Evolutionary conservation across 2,888 invertebrate genomes (phyloP).

Genomic region (Diaperis boleti): DNA sequence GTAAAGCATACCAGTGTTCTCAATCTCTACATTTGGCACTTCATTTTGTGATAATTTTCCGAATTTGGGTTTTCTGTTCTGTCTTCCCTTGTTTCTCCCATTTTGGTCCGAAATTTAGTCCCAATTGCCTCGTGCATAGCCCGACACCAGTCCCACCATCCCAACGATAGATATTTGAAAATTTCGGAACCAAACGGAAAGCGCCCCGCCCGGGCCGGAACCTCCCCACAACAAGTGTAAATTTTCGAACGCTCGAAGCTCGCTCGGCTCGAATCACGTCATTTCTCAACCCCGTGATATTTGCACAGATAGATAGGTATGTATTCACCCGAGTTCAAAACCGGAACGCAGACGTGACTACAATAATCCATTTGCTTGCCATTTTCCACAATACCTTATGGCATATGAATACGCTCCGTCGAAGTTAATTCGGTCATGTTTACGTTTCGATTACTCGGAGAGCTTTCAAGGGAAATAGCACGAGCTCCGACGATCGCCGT

Average conservation of each 20-base stretch:
- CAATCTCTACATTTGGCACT: too few species aligned
- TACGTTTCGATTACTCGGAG: slow-evolving; percentile 13
- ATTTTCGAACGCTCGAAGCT: slow-evolving; percentile 12
- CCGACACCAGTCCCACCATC: too few species aligned
- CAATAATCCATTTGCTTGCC: slow-evolving; percentile 32
- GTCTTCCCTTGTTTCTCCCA: too few species aligned
- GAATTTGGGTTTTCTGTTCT: too few species aligned
- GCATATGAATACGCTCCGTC: slow-evolving; percentile 14
- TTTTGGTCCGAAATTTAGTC: too few species aligned
- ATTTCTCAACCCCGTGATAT: slow-evolving; percentile 14
- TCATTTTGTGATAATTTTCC: too few species aligned
- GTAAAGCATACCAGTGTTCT: too few species aligned
- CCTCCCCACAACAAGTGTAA: background rate
- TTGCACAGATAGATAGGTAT: slow-evolving; percentile 25
- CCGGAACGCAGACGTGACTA: slow-evolving; percentile 30
- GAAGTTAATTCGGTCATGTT: slow-evolving; percentile 22
- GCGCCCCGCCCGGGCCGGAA: background rate
- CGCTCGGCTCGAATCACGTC: slow-evolving; percentile 2
- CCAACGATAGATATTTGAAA: too few species aligned
- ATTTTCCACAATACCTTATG: slow-evolving; percentile 30
- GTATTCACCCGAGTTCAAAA: slow-evolving; percentile 25
- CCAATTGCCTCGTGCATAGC: too few species aligned
- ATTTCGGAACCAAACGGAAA: too few species aligned
- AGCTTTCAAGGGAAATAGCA: background rate
- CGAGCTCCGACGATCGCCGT: too few species aligned